Evolutionary conservation across 2,797 vertebrate species (phyloP).

Genomic region (Lepus oiostolus): DNA sequence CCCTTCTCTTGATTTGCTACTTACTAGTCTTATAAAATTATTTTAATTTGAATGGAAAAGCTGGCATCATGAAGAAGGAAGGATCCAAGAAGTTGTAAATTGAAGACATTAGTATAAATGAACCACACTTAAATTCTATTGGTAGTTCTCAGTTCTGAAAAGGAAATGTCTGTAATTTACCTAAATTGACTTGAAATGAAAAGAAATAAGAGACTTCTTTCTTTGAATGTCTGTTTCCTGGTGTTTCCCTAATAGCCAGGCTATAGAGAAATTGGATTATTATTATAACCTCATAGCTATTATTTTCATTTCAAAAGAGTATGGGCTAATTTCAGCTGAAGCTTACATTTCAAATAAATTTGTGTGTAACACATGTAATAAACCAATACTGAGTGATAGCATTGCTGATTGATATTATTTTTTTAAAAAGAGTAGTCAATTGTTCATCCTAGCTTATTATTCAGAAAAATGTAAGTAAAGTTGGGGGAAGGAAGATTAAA

Average conservation of each 20-base stretch:
- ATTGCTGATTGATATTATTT: conserved; percentile 30
- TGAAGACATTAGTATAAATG: conserved; percentile 72
- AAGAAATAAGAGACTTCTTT: conserved; percentile 74
- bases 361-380: conserved; percentile 27
- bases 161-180: conserved; percentile 77
- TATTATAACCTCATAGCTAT: conserved; percentile 44
- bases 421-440: neutral
- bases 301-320: conserved; percentile 67
- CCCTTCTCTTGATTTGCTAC: conserved; percentile 63
- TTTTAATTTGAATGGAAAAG: conserved; percentile 70
- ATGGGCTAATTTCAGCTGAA: conserved; percentile 49
- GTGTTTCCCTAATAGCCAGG: conserved; percentile 69
- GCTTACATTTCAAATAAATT: conserved; percentile 62
- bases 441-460: neutral
- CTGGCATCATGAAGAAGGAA: conserved; percentile 69
- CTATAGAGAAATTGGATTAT: conserved; percentile 48
- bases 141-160: conserved; percentile 66
- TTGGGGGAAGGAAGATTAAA: neutral
- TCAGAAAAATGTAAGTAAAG: neutral
- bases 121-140: conserved; percentile 66
- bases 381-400: conserved; percentile 2
- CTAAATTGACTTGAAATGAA: conserved; percentile 76
- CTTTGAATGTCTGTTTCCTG: conserved; percentile 58
- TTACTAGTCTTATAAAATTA: conserved; percentile 64
- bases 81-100: conserved; percentile 62